phyloP scores from a whole-genome alignment of 2,113 vertebrate species.

The Furnarius figulus region DNA sequence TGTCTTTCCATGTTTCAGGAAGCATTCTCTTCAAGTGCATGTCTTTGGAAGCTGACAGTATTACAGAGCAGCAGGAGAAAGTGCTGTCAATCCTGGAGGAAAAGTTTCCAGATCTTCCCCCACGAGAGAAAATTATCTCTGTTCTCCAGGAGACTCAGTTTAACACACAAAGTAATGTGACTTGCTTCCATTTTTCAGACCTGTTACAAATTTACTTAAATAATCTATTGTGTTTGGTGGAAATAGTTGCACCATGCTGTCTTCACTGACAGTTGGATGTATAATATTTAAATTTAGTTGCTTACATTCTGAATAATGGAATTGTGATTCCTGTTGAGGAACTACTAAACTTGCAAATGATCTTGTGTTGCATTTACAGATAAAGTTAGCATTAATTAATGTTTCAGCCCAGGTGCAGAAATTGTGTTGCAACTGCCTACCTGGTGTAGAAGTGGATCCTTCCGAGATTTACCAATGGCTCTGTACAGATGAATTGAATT shows the following conservation, averaged over 20 bases:
- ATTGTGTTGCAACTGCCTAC: background rate
- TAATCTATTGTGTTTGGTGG: background rate
- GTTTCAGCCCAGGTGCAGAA: background rate
- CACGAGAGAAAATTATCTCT: constrained; percentile 75
- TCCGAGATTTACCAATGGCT: background rate
- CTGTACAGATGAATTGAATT: background rate
- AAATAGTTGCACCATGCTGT: background rate
- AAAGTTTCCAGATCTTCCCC: constrained; percentile 77
- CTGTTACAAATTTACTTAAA: background rate
- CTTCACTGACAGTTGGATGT: background rate
- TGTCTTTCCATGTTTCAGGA: constrained; percentile 71
- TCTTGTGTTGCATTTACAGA: background rate
- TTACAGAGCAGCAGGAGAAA: constrained; percentile 80
- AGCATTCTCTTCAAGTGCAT: constrained; percentile 82
- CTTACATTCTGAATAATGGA: background rate
- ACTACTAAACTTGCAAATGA: background rate
- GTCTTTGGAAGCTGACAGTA: constrained; percentile 72
- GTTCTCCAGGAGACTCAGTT: constrained; percentile 71
- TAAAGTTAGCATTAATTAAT: background rate
- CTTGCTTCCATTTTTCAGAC: background rate
- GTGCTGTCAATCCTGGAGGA: constrained; percentile 78
- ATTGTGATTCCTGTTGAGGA: background rate
- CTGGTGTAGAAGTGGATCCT: background rate
- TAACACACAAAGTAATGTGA: constrained; percentile 66
- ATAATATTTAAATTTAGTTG: background rate